A percentile compares a stretch with the other conserved stretches of the same genome.
These are phyloP conservation scores for Morone saxatilis DNA, from an alignment of 2,113 vertebrate genomes.

Conservation along the genomic window DNA sequence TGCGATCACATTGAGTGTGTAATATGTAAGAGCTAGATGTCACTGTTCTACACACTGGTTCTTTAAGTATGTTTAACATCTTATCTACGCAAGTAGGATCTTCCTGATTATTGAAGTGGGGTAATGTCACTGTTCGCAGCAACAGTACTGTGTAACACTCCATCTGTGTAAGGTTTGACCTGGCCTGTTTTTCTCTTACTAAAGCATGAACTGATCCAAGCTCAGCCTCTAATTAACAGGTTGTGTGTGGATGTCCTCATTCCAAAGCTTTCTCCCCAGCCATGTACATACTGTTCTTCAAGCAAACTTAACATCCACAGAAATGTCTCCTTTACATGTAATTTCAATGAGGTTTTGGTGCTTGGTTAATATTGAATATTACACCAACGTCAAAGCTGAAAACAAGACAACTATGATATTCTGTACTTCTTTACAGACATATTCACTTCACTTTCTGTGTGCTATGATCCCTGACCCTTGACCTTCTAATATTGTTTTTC, in stretches of 20 bases:
- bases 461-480: neutral
- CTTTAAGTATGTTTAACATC: too few species aligned
- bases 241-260: neutral
- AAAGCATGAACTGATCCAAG: neutral
- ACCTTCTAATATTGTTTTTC: neutral
- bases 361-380: neutral
- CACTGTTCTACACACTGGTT: too few species aligned
- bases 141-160: too few species aligned
- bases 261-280: neutral
- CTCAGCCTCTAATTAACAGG: slow-evolving; percentile 7
- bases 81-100: too few species aligned
- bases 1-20: too few species aligned
- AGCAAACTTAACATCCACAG: too few species aligned
- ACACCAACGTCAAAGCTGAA: neutral
- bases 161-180: too few species aligned
- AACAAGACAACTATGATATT: too few species aligned
- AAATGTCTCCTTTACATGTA: neutral
- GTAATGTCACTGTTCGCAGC: too few species aligned
- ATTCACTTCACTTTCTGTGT: neutral
- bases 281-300: neutral
- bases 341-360: neutral
- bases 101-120: too few species aligned
- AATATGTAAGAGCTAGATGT: too few species aligned
- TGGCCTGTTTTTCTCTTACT: neutral
- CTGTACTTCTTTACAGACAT: neutral